phyloP scores from a whole-genome alignment of 2,113 vertebrate genomes.

The Pluvialis apricaria region DNA sequence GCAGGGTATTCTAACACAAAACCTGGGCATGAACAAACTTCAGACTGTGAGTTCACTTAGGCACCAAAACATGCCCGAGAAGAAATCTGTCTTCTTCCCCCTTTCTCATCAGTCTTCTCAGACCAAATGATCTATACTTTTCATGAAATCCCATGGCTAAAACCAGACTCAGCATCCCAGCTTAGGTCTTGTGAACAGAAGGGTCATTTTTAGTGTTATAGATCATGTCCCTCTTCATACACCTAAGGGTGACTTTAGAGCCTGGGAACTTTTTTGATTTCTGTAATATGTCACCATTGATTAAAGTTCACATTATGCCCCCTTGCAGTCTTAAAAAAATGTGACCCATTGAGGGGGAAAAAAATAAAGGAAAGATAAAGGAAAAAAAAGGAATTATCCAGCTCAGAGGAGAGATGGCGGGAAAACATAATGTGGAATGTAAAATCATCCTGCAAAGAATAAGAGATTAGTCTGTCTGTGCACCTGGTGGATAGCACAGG shows the following conservation, averaged over 20 bases:
- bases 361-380: not conserved
- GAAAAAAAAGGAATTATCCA: not conserved
- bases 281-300: not conserved
- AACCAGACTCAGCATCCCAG: not conserved
- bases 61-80: not conserved
- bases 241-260: not conserved
- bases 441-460: not conserved
- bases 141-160: not conserved
- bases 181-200: not conserved
- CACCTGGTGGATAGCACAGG: not conserved
- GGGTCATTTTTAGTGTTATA: not conserved
- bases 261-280: not conserved
- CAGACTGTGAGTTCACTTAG: not conserved
- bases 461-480: not conserved
- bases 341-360: fast-evolving
- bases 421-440: not conserved
- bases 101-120: not conserved
- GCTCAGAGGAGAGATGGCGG: not conserved
- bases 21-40: not conserved
- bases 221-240: not conserved
- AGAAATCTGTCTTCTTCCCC: not conserved
- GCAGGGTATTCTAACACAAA: not conserved
- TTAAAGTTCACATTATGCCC: not conserved
- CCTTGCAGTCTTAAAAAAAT: not conserved
- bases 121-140: not conserved